phyloP scores from a whole-genome alignment of 2,888 invertebrate genomes.

The Panopea generosa region DNA sequence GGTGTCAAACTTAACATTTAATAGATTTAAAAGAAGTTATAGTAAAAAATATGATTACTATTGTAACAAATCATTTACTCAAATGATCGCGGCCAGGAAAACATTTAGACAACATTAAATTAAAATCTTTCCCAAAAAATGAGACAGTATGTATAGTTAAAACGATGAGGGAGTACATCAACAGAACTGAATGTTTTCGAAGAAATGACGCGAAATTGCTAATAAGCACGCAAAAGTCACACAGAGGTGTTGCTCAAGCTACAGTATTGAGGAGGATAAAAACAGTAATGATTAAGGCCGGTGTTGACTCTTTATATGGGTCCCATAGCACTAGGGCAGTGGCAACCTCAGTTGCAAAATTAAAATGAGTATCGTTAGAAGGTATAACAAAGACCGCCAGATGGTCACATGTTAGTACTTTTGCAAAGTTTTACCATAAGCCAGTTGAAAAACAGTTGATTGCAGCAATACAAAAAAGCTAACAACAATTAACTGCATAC shows the following conservation, averaged over 20 bases:
- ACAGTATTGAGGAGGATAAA: conserved; percentile 53
- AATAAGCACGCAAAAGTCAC: conserved; percentile 25
- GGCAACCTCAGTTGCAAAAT: conserved; percentile 16
- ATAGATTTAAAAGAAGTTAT: conserved; percentile 22
- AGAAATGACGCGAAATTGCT: conserved; percentile 14
- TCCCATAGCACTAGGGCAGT: conserved; percentile 50
- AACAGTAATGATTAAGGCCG: conserved; percentile 24
- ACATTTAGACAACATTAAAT: conserved; percentile 22
- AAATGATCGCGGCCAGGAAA: conserved; percentile 50
- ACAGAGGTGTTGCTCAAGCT: conserved; percentile 20
- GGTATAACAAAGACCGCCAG: conserved; percentile 27
- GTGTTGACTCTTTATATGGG: conserved; percentile 43
- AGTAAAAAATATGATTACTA: conserved; percentile 14
- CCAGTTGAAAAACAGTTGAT: neutral
- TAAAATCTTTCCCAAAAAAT: conserved; percentile 19
- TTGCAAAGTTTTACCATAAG: conserved; percentile 23
- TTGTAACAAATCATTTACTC: conserved; percentile 31
- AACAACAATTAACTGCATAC: too few relatives aligned
- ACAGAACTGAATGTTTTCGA: conserved; percentile 23
- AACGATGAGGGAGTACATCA: conserved; percentile 20
- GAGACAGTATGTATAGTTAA: conserved; percentile 31
- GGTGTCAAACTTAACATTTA: conserved; percentile 37
- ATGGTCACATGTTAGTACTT: conserved; percentile 26
- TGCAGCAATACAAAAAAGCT: neutral
- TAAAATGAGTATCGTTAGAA: conserved; percentile 5